Evolutionary conservation across 2,113 vertebrate genomes (phyloP), one percentile per base, ranked within the genome.

Genomic region (Falco punctatus): DNA sequence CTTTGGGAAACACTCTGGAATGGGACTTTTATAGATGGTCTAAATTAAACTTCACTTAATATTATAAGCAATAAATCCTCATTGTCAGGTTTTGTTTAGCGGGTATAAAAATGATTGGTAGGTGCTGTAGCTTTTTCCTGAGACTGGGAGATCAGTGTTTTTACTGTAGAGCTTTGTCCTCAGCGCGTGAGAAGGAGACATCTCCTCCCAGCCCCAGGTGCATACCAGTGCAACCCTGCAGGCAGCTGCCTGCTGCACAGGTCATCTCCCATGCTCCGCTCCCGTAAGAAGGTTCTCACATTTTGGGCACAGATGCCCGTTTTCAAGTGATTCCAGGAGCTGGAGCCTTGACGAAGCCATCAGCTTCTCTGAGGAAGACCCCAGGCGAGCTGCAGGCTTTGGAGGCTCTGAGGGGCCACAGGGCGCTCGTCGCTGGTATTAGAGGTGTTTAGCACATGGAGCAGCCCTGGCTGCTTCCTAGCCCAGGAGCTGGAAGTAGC

Each of bases 61-160:
- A 95, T 95, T 95, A 96, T 90, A 95, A 95, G 94, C 87, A 48
- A 94, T 97, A 97, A 96, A 95, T 97, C 87, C 89, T 93, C 89
- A 90, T 95, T 96, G 91, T 94, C 94, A 92, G 91, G 67, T 95
- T 97, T 97, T 96, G 96, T 93, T 96, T 96, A 95, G 96, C 9
- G 75, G 84, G 69, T 86, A 81, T 96, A 96, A 96, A 96, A 96
- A 95, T 97, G 96, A 96, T 94, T 96, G 95, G 96, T 96, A 90
- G 95, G 85, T 90, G 96, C 91, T 95, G 96, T 61, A 86, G 96
- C 94, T 74, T 95, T 87, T 94, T 58, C 59, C 94, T 14, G 66
- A 81, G 92, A 66, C 81, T 86, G 74, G 92, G 72, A 96, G 96
- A 95, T 95, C 83, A 20, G 91, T 88, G 93, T 46, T 85, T 79